Conservation (phyloP, 2,888 invertebrate species). For the Nephrotoma guestfalica region DNA sequence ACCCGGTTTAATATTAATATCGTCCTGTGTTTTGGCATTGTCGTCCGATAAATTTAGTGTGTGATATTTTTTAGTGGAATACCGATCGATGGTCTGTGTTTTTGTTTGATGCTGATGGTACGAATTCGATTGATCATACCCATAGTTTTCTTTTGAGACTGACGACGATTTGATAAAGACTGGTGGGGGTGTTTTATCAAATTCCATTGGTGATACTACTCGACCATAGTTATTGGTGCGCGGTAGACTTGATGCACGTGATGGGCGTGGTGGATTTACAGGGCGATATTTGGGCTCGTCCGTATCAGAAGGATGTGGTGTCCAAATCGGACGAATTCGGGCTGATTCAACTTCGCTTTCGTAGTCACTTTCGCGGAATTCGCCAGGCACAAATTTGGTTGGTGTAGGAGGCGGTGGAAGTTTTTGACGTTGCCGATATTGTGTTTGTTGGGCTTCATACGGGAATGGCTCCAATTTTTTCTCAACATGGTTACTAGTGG, state of each 20-base stretch:
- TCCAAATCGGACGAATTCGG: slow-evolving; percentile 48
- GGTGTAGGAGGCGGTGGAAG: slow-evolving; percentile 41
- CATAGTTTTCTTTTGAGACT: slow-evolving; percentile 2
- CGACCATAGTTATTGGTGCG: slow-evolving; percentile 31
- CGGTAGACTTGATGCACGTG: slow-evolving; percentile 38
- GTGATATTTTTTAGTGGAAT: slow-evolving; percentile 17
- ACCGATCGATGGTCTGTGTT: slow-evolving; percentile 26
- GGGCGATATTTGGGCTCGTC: slow-evolving; percentile 43
- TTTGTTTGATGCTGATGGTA: slow-evolving; percentile 10
- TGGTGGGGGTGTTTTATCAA: slow-evolving; percentile 39
- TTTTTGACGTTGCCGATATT: slow-evolving; percentile 12
- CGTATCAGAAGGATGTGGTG: slow-evolving; percentile 41
- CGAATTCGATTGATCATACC: not conserved
- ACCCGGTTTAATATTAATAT: slow-evolving; percentile 36
- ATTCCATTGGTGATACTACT: slow-evolving; percentile 45
- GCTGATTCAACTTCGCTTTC: slow-evolving; percentile 49
- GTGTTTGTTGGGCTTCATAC: slow-evolving; percentile 30
- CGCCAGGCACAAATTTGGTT: slow-evolving; percentile 48
- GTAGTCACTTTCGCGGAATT: slow-evolving; percentile 52
- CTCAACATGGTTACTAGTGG: slow-evolving; percentile 28
- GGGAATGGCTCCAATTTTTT: slow-evolving; percentile 32
- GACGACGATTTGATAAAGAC: slow-evolving; percentile 25
- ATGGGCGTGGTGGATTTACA: slow-evolving; percentile 40
- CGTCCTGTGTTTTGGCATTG: slow-evolving; percentile 16
- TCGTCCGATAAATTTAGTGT: not conserved